Evolutionary conservation across 2,797 vertebrate genomes (phyloP).

Genomic region (Selene dorsalis): DNA sequence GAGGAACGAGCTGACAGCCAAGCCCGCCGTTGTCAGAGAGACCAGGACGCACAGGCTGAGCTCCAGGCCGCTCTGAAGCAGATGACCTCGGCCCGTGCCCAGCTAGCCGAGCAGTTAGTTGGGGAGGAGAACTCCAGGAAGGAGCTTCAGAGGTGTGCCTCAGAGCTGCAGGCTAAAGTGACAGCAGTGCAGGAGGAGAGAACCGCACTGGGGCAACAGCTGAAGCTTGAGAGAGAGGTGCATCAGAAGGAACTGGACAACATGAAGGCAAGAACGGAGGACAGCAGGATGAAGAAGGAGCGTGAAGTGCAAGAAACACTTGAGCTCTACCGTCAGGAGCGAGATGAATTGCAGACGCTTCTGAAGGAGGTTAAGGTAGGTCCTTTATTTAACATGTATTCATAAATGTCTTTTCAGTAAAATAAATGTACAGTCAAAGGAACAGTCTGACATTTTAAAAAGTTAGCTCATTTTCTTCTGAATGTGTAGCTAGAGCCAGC

Average conservation of each 20-base stretch:
- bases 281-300: conserved; percentile 76
- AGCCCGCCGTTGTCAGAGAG: conserved; percentile 80
- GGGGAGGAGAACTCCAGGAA: conserved; percentile 87
- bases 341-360: conserved; percentile 84
- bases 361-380: conserved; percentile 88
- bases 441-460: background rate
- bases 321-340: conserved; percentile 85
- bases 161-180: conserved; percentile 83
- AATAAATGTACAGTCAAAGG: conserved; percentile 2
- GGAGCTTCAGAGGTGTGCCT: conserved; percentile 71
- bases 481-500: background rate
- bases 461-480: too few species aligned
- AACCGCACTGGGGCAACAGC: conserved; percentile 82
- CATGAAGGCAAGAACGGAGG: conserved; percentile 81
- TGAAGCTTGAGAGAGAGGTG: conserved; percentile 90
- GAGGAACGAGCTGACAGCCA: conserved; percentile 80
- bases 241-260: conserved; percentile 88
- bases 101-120: conserved; percentile 84
- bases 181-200: conserved; percentile 83
- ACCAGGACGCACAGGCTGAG: conserved; percentile 84
- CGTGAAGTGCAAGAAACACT: conserved; percentile 84
- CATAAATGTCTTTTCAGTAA: background rate
- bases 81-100: conserved; percentile 84
- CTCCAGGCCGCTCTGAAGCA: conserved; percentile 88
- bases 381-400: background rate